Base-by-base conservation (phyloP, 2,113 vertebrate genomes). In the Hyla sarda region DNA sequence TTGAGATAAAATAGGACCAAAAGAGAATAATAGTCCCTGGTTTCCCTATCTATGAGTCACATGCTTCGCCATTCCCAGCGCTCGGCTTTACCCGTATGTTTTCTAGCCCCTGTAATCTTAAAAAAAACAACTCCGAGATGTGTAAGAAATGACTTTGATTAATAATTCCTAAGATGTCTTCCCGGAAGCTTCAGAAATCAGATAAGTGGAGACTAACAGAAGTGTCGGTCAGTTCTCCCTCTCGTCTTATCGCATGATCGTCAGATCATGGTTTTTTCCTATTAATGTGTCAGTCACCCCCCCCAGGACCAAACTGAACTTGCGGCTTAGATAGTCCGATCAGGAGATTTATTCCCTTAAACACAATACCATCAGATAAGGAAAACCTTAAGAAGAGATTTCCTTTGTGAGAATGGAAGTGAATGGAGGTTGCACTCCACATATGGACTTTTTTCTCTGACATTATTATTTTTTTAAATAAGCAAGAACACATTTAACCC, bases 331-430 rank as follows among this genome's bases (percentile, higher is more conserved):
- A 52, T 16, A 67, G 45, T 56, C 17, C 67, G 4, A 72, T 56
- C 65, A 34, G 48, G 28, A 48, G 32, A 54, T 72, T 52, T 14
- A 72, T 72, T 82, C 32, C 82, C n/a, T 28, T 71, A 69, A 82
- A 82, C 25, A 60, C 65, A 72, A 72, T 32, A 23, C 14, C 65
- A 83, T 83, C 82, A 83, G 82, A 83, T 83, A 83, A 83, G 67
- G 23, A 60, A n/a, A 67, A 54, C n/a, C 25, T 67, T 67, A 37
- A 47, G 30, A 9, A 69, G 65, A 56, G 48, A 28, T 19, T 52
- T 77, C 48, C 74, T 77, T 30, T 77, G 41, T 41, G 45, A 17
- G 25, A 17, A 28, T 10, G n/a, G 45, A 75, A 21, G 62, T 30
- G 62, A 16, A 25, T 30, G 25, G 62, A 25, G 32, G 30, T 41